Base-by-base conservation (phyloP, 2,113 vertebrate species). In the Apodemus sylvaticus region DNA sequence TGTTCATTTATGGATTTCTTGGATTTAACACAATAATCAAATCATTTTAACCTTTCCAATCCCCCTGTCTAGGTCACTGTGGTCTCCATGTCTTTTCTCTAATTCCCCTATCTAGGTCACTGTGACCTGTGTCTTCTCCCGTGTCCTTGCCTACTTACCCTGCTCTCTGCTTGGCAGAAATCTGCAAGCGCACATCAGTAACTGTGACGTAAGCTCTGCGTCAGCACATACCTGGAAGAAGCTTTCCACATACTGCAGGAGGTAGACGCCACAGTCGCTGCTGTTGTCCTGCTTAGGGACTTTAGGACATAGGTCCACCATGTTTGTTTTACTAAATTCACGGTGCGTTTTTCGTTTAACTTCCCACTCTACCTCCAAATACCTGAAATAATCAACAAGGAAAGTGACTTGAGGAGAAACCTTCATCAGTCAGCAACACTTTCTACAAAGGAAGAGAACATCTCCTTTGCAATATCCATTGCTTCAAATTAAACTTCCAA, bases 251-350 rank as follows among this genome's bases (percentile, higher is more conserved):
- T 99, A 99, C 9, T 99, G 99, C 68, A 99, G 98, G 93, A 99
- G 98, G 97, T 99, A 99, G 24, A 99, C 98, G 29, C 99, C 99
- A 95, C 99, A 99, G 97, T 99, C 99, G 91, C 99, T 99, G 98
- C 98, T 99, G 97, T 99, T 99, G 97, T 99, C 99, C 97, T 99
- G 99, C 91, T 99, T 99, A 79, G 99, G 99, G 92, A 99, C 99
- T 96, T 98, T 98, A 94, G 99, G 99, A 96, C 98, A 99, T 0
- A 99, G 98, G 86, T 99, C 99, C 90, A 98, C 97, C 99, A 99
- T 99, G 73, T 98, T 98, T 82, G 99, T 98, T 68, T 98, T 98
- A 97, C 85, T 98, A 96, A 99, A 99, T 83, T 99, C 99, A 64
- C 99, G 98, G 0, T 64, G 91, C 0, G 98, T 98, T 96, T 99